A percentile compares a stretch with the other conserved stretches of the same genome.
Conservation (phyloP, 1,140 invertebrate species). For the Eriosoma lanigerum region DNA sequence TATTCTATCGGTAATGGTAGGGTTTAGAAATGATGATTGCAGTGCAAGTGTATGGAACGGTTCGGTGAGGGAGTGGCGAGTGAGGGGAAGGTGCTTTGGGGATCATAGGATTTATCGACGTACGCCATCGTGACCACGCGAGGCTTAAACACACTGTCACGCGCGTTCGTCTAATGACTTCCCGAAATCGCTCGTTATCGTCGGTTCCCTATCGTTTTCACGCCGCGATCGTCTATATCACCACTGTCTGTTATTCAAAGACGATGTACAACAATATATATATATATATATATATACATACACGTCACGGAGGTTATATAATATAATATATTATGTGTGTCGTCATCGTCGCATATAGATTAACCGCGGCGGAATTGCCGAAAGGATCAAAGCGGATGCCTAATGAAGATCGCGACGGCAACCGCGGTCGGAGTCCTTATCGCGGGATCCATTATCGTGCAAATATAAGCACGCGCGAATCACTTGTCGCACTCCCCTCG, state of each 20-base stretch:
- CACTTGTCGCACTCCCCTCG: too few relatives aligned
- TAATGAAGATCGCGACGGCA: conserved; percentile 17
- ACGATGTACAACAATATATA: neutral
- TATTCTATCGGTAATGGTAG: too few relatives aligned
- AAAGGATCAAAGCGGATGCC: conserved; percentile 39
- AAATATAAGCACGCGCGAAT: too few relatives aligned
- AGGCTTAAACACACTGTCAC: conserved; percentile 16
- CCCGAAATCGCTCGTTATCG: conserved; percentile 31
- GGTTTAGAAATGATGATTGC: too few relatives aligned
- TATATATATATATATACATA: neutral
- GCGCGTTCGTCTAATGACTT: conserved; percentile 32
- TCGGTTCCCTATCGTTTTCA: too few relatives aligned
- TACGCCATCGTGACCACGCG: conserved; percentile 20
- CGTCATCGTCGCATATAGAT: neutral
- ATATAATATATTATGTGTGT: too few relatives aligned
- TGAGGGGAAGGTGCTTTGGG: neutral
- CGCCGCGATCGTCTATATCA: neutral
- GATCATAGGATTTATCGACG: conserved; percentile 9
- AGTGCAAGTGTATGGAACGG: neutral
- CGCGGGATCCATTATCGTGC: conserved; percentile 4
- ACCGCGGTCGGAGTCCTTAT: conserved; percentile 20
- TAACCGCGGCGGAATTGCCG: conserved; percentile 6
- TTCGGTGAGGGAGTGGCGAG: neutral
- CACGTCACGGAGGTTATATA: neutral
- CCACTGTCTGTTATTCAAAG: neutral